Conservation (phyloP, 1,140 invertebrate genomes). For the Heliconius eleuchia region DNA sequence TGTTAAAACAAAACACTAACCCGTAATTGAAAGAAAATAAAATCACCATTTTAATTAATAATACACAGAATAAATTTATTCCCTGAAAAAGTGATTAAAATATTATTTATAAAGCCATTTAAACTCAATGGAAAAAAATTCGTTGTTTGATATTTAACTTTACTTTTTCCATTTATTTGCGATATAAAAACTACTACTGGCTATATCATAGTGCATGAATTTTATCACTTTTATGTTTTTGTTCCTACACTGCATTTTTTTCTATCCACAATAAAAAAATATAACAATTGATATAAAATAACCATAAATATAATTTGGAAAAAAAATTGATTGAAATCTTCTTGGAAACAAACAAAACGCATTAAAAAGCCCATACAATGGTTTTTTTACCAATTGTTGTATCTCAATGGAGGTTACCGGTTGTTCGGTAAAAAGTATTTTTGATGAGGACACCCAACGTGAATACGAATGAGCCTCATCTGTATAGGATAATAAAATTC, state of each 20-base stretch:
- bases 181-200: too few species aligned
- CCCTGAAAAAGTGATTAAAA: not conserved
- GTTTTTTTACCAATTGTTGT: constrained; percentile 6
- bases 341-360: not conserved
- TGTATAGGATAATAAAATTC: constrained; percentile 25
- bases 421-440: constrained; percentile 21
- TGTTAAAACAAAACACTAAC: not conserved
- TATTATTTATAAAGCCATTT: not conserved
- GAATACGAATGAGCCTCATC: constrained; percentile 28
- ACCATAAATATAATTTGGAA: too few species aligned
- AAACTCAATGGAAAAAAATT: too few species aligned
- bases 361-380: not conserved
- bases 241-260: too few species aligned
- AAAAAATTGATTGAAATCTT: not conserved
- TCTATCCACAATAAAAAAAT: too few species aligned
- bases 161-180: too few species aligned
- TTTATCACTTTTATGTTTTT: too few species aligned
- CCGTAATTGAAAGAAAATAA: constrained; percentile 2
- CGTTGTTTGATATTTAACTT: too few species aligned
- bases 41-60: not conserved
- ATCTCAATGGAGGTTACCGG: constrained; percentile 14
- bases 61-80: not conserved
- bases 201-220: too few species aligned
- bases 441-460: not conserved
- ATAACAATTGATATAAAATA: too few species aligned